Evolutionary conservation across 2,888 invertebrate species (phyloP).

Genomic region (Dynastes grantii): DNA sequence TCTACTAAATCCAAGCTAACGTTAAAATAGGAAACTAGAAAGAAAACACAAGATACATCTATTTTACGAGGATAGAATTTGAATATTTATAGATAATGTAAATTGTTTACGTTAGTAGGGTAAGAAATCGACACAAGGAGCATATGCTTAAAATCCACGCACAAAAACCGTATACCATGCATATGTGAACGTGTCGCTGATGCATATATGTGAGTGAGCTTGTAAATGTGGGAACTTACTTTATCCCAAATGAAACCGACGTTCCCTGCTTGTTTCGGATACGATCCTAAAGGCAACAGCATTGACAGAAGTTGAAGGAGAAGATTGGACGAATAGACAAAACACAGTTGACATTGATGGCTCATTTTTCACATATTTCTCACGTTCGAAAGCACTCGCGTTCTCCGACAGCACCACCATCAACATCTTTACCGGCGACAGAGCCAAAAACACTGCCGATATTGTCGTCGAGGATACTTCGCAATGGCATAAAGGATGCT

Average conservation of each 20-base stretch:
- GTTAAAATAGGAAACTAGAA: not conserved
- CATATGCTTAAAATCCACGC: constrained; percentile 39
- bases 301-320: constrained; percentile 24
- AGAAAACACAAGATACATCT: constrained; percentile 3
- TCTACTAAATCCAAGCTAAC: too few species aligned
- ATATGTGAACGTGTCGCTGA: constrained; percentile 13
- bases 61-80: constrained; percentile 46
- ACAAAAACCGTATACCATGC: constrained; percentile 33
- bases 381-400: constrained; percentile 45
- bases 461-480: constrained; percentile 41
- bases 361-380: constrained; percentile 50
- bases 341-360: constrained; percentile 51
- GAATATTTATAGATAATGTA: constrained; percentile 51
- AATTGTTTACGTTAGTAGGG: constrained; percentile 49
- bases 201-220: constrained; percentile 7
- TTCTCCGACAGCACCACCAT: constrained; percentile 12
- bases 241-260: constrained; percentile 37
- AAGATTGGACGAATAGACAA: constrained; percentile 44
- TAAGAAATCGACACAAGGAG: constrained; percentile 40
- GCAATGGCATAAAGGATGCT: constrained; percentile 51
- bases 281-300: constrained; percentile 28
- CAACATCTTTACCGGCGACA: constrained; percentile 43
- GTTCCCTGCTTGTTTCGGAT: constrained; percentile 11
- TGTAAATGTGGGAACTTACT: constrained; percentile 43
- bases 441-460: constrained; percentile 40